Evolutionary conservation across 2,888 invertebrate genomes (phyloP).

Genomic region (Philopedon plagiatum): DNA sequence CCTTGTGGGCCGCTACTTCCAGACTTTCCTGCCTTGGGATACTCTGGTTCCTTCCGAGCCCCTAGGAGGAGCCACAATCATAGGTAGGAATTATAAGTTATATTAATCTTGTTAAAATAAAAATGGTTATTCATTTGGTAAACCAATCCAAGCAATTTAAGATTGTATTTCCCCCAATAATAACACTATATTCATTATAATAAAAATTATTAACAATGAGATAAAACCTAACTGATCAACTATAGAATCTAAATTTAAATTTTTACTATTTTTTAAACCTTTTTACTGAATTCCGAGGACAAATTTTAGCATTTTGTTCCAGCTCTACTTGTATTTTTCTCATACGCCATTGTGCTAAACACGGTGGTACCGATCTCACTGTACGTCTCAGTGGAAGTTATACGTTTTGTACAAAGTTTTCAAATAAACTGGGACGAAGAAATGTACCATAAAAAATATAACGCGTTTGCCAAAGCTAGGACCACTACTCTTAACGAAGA

Average conservation of each 20-base stretch:
- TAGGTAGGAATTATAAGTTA: slow-evolving; percentile 69
- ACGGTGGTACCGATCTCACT: slow-evolving; percentile 99
- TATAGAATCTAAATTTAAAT: too few species aligned
- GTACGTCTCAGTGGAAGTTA: slow-evolving; percentile 97
- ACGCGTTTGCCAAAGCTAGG: slow-evolving; percentile 93
- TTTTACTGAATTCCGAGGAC: too few species aligned
- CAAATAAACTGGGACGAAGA: slow-evolving; percentile 99
- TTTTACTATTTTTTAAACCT: too few species aligned
- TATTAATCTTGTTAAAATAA: too few species aligned
- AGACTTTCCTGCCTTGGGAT: slow-evolving; percentile 95
- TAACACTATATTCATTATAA: too few species aligned
- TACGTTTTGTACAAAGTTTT: slow-evolving; percentile 97
- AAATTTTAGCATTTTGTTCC: slow-evolving; percentile 72
- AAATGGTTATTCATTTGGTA: too few species aligned
- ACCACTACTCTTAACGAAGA: slow-evolving; percentile 99
- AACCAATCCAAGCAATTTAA: too few species aligned
- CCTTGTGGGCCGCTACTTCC: slow-evolving; percentile 90
- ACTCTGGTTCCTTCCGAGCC: slow-evolving; percentile 89
- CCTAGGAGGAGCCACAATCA: slow-evolving; percentile 88
- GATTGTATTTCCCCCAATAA: too few species aligned
- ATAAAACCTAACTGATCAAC: too few species aligned
- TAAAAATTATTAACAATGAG: too few species aligned
- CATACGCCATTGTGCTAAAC: slow-evolving; percentile 99
- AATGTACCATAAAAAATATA: slow-evolving; percentile 94
- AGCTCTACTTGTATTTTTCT: slow-evolving; percentile 97